phyloP scores from a whole-genome alignment of 2,888 invertebrate species.

The Stratiomys singularior region DNA sequence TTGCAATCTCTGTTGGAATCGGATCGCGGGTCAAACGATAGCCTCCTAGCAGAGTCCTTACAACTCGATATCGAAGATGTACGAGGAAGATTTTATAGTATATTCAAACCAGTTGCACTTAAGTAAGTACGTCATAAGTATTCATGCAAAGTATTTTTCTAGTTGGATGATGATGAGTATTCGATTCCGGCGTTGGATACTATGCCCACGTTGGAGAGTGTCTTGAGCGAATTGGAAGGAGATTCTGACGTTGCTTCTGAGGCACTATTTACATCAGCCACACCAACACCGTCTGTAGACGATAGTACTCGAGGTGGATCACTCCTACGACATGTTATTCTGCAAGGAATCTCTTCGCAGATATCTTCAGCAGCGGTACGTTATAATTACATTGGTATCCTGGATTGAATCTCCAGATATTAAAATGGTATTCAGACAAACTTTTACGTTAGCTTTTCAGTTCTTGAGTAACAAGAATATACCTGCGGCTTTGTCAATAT shows the following conservation, averaged over 20 bases:
- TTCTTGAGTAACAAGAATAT: no score
- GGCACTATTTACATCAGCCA: slow-evolving; percentile 60
- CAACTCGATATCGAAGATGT: slow-evolving; percentile 79
- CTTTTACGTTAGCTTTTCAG: no score
- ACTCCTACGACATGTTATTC: slow-evolving; percentile 79
- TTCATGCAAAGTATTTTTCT: slow-evolving; percentile 35
- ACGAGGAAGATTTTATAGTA: slow-evolving; percentile 47
- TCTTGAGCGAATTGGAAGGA: slow-evolving; percentile 79
- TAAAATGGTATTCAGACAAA: no score
- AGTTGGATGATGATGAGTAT: slow-evolving; percentile 85
- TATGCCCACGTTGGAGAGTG: slow-evolving; percentile 82
- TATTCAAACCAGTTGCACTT: background rate
- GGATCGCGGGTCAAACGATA: slow-evolving; percentile 76
- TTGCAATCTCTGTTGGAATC: slow-evolving; percentile 69
- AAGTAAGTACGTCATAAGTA: background rate
- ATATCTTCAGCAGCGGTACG: slow-evolving; percentile 84
- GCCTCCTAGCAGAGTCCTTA: slow-evolving; percentile 69
- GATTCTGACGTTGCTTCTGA: slow-evolving; percentile 70
- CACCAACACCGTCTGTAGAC: slow-evolving; percentile 65
- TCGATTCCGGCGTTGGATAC: slow-evolving; percentile 80
- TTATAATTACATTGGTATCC: slow-evolving; percentile 49
- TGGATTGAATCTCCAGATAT: no score
- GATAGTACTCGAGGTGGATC: slow-evolving; percentile 67
- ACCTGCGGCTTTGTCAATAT: no score
- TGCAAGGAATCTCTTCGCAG: slow-evolving; percentile 91